Base-by-base conservation (phyloP, 2,888 invertebrate species). In the Megastigmus dorsalis region DNA sequence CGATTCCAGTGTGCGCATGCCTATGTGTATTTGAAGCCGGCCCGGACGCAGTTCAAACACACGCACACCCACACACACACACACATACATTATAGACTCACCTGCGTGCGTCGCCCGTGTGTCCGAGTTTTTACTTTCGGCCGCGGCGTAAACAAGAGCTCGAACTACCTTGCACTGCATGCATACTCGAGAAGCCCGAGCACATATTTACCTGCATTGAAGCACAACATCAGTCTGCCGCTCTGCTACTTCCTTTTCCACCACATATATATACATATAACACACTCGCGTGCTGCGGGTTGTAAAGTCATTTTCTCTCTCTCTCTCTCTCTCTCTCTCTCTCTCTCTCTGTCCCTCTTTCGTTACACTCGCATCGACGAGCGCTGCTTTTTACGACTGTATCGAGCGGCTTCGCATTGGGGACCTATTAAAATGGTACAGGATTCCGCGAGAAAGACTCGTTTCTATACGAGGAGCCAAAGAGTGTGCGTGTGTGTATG, bases 151-250 rank as follows among this genome's bases (percentile, higher is more conserved):
- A 67, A 67, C 30, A 67, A 45, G 45, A 67, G 10, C n/a, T 1
- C 28, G 20, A 23, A n/a, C n/a, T n/a, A n/a, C n/a, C n/a, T n/a
- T n/a, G n/a, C n/a, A n/a, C 9, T 36, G 33, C 45, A 36, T 57
- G 57, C 43, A 67, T 55, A 67, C 36, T 43, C 45, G 55, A 67
- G 54, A 9, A 57, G 33, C 28, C 13, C 54, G 45, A 43, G 66
- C 33, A 57, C 45, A 43, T 65, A 65, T 65, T 65, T 65, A 67
- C 55, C 54, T 43, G 45, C 23, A 67, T 23, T 33, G 45, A 30
- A 20, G 52, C 50, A 7, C 52, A 36, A 26, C 33, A n/a, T n/a
- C n/a, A n/a, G n/a, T n/a, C n/a, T n/a, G n/a, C n/a, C n/a, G n/a
- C n/a, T n/a, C 33, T 3, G 18, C 3, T 18, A 15, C 15, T n/a